A percentile compares a stretch with the other conserved stretches of the same genome.
These are phyloP conservation scores for Pangasius sanitwongsei DNA, from an alignment of 2,797 vertebrate species.

Conservation along the genomic window DNA sequence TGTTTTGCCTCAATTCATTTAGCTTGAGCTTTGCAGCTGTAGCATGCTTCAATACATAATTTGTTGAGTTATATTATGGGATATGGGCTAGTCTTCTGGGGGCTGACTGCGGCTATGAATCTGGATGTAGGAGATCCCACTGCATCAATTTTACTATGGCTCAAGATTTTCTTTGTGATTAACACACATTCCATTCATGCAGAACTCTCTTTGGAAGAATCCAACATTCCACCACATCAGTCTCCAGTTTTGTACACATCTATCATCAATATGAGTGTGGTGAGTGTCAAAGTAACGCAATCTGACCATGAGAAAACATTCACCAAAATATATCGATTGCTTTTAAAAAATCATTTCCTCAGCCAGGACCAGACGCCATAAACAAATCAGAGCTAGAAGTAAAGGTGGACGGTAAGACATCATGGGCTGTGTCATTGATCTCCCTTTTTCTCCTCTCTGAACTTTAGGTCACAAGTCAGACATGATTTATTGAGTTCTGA, in stretches of 20 bases:
- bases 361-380: conserved; percentile 8
- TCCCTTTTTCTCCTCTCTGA: conserved; percentile 40
- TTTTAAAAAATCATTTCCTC: conserved; percentile 31
- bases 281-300: conserved; percentile 8
- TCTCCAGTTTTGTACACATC: conserved; percentile 23
- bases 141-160: conserved; percentile 17
- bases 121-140: conserved; percentile 8
- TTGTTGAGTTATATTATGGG: conserved; percentile 26
- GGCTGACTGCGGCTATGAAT: not conserved
- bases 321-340: conserved; percentile 31
- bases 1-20: conserved; percentile 16
- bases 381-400: conserved; percentile 23
- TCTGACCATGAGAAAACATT: conserved; percentile 11
- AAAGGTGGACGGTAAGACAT: conserved; percentile 55
- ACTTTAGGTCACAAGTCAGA: conserved; percentile 54
- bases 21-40: conserved; percentile 31
- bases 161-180: conserved; percentile 1
- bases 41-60: conserved; percentile 2
- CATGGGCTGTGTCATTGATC: conserved; percentile 47
- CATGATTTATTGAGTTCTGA: conserved; percentile 60
- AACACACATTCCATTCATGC: conserved; percentile 25
- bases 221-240: conserved; percentile 21
- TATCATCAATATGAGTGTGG: conserved; percentile 33
- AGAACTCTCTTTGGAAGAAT: conserved; percentile 16
- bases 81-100: conserved; percentile 10